These are phyloP conservation scores for Elaphurus davidianus DNA, from an alignment of 2,113 vertebrate species.

Conservation along the genomic window DNA sequence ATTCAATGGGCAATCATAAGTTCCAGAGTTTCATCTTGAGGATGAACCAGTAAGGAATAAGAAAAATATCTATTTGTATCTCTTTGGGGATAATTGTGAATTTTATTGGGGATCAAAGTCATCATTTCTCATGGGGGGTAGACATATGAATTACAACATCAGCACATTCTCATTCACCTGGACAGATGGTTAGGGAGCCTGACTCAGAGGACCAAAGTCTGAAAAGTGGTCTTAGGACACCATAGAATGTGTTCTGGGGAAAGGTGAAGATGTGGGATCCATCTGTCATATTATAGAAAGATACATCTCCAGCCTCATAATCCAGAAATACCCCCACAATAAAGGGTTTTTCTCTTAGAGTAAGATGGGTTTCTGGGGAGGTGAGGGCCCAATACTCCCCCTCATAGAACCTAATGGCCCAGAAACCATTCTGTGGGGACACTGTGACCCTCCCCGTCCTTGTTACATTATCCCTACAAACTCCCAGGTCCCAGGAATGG, in stretches of 20 bases:
- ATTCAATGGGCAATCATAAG: too few species aligned
- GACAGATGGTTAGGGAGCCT: background rate
- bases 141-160: background rate
- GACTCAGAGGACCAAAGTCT: constrained; percentile 84
- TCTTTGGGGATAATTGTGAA: background rate
- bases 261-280: constrained; percentile 78
- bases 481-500: background rate
- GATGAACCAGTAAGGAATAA: background rate
- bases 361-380: constrained; percentile 70
- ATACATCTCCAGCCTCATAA: constrained; percentile 81
- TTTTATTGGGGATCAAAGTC: background rate
- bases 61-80: background rate
- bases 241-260: constrained; percentile 67
- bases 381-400: constrained; percentile 66
- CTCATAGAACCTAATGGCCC: background rate
- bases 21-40: background rate
- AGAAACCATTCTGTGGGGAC: constrained; percentile 18
- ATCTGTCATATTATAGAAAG: constrained; percentile 82
- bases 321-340: constrained; percentile 79
- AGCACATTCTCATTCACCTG: background rate
- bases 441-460: background rate
- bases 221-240: constrained; percentile 81
- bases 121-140: background rate
- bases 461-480: background rate
- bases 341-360: constrained; percentile 18